Percentiles rank a stretch among this genome's conserved stretches.
Conservation (phyloP, 2,888 invertebrate genomes). For the Eutolmus rufibarbis region DNA sequence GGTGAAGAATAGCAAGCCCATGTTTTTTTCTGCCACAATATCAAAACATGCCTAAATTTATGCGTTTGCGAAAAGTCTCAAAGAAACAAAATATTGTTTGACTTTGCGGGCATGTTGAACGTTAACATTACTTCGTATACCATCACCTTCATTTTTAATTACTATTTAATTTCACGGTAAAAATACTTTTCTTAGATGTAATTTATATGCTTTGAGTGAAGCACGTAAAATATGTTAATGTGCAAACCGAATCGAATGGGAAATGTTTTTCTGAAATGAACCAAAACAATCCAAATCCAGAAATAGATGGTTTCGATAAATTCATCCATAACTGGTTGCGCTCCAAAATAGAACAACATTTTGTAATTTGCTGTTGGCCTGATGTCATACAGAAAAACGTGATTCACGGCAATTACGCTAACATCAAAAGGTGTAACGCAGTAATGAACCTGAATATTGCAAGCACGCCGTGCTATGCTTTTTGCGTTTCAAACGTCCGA, state of each 20-base stretch:
- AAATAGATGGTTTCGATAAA: background rate
- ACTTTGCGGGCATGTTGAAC: background rate
- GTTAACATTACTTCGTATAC: background rate
- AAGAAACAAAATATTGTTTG: background rate
- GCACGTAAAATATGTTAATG: background rate
- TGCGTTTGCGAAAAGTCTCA: background rate
- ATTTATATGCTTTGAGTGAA: background rate
- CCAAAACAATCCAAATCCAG: background rate
- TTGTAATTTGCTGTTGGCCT: background rate
- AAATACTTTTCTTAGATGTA: background rate
- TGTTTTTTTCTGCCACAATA: background rate
- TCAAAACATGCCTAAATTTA: background rate
- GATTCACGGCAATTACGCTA: background rate
- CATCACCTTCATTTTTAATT: background rate
- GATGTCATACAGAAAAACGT: background rate
- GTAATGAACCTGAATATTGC: background rate
- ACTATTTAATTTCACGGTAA: background rate
- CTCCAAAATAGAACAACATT: background rate
- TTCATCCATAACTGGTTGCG: background rate
- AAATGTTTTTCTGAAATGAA: background rate
- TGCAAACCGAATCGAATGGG: background rate
- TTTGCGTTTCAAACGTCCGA: background rate
- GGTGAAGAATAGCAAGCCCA: background rate
- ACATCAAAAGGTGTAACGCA: background rate
- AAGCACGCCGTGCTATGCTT: background rate